Evolutionary conservation across 30 jellyfish, hydroid and myxozoan genomes (phyloP), one percentile per base, ranked within the genome.

Genomic region (Phacellophora camtschatica): DNA sequence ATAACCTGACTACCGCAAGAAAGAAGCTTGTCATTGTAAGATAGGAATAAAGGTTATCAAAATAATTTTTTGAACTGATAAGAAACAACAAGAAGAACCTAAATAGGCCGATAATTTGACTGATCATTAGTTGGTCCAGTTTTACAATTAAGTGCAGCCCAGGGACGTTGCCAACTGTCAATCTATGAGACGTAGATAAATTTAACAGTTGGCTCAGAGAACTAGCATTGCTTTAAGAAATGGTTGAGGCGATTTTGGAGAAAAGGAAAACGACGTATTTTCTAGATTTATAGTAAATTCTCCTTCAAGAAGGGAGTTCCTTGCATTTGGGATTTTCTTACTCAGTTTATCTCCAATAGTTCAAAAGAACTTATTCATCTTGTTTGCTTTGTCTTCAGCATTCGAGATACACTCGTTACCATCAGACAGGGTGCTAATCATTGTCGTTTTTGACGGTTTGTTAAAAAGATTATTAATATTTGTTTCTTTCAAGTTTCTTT

Each of bases 161-260:
- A 12, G 58, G 58, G 24, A 45, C 15, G 15, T 5, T 45, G 4
- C 58, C 4, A 45, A 45, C 0, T 45, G 19, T 0, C 9, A 45
- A 2, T 0, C 22, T 10, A 43, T 41, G 55, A 41, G 55, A 41
- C 55, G 16, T 18, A 45, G 24, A 45, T 6, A 45, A 24, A 6
- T 45, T 45, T 3, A 45, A 45, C 58, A 6, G 58, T 35, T 67
- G 13, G 82, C 82, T 67, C 41, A 13, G 62, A 36, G 66, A 67
- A 42, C 43, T 67, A 15, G 35, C n/a, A 67, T 67, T 33, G 82
- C 82, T 67, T 67, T 36, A 35, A 36, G 66, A 67, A 42, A 42
- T 67, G n/a, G 35, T 67, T 67, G 82, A 39, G 66, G 66, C 34
- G 51, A 18, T 35, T 20, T 35, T 67, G 66, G 82, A 41, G 66